Conservation (phyloP, 2,888 invertebrate genomes). For the Cyclophora punctaria region DNA sequence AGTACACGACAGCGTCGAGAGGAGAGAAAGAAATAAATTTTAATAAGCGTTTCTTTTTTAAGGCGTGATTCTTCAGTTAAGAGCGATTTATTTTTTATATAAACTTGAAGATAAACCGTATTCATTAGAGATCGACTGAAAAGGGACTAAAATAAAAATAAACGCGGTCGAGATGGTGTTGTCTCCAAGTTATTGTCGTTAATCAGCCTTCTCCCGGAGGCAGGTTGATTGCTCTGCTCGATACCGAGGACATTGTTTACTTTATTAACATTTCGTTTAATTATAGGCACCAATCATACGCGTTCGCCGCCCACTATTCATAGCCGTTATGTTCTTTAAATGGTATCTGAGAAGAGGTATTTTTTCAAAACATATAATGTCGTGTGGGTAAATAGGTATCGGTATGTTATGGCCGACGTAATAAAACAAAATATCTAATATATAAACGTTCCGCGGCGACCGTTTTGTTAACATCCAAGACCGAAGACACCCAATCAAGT, state of each 20-base stretch:
- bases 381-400: too few relatives aligned
- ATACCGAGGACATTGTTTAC: conserved; percentile 41
- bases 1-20: conserved; percentile 71
- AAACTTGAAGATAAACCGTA: conserved; percentile 72
- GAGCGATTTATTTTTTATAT: conserved; percentile 75
- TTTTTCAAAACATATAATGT: too few relatives aligned
- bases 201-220: conserved; percentile 57
- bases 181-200: conserved; percentile 70
- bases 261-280: conserved; percentile 51
- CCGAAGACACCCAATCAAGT: conserved; percentile 34
- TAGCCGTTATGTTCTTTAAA: too few relatives aligned
- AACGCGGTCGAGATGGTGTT: conserved; percentile 65
- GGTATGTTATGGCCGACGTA: too few relatives aligned
- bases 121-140: conserved; percentile 74
- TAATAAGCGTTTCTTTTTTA: conserved; percentile 75
- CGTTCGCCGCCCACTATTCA: conserved; percentile 15
- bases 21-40: conserved; percentile 74
- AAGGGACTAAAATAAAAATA: conserved; percentile 71
- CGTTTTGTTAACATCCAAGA: conserved; percentile 43
- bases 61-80: conserved; percentile 76
- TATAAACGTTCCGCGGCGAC: conserved; percentile 37
- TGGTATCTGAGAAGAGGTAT: too few relatives aligned
- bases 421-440: too few relatives aligned
- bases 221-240: conserved; percentile 53
- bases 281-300: conserved; percentile 31